These are phyloP conservation scores for Drosophila santomea DNA, from an alignment of 1,140 invertebrate species.

Conservation along the genomic window DNA sequence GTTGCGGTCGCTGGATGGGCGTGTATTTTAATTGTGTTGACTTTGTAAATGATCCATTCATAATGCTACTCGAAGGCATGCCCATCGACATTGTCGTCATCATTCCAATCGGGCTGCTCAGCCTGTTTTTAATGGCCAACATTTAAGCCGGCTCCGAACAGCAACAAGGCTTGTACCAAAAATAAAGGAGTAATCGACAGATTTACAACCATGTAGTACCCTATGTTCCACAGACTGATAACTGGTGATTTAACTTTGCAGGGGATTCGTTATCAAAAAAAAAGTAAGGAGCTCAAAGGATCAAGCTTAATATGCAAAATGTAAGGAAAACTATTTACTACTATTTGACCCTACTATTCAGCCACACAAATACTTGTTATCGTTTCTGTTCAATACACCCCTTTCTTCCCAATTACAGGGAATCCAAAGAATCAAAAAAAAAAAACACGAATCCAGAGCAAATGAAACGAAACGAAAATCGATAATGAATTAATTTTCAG, in stretches of 20 bases:
- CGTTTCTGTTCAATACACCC: not conserved
- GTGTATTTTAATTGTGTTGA: constrained; percentile 78
- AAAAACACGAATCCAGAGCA: constrained; percentile 16
- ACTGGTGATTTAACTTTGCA: too few relatives aligned
- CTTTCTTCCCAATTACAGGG: constrained; percentile 13
- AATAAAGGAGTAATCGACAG: constrained; percentile 16
- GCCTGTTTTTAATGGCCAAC: constrained; percentile 60
- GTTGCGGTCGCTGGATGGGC: constrained; percentile 32
- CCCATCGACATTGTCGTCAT: constrained; percentile 9
- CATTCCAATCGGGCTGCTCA: constrained; percentile 2
- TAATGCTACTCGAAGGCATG: constrained; percentile 68
- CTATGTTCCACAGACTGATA: not conserved
- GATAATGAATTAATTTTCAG: constrained; percentile 75
- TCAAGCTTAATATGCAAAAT: too few relatives aligned
- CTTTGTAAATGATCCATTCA: constrained; percentile 79
- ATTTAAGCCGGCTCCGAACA: constrained; percentile 47
- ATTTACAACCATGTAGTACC: constrained; percentile 17
- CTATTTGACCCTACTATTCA: not conserved
- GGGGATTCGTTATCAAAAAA: not conserved
- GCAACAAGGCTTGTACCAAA: not conserved
- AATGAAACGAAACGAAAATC: constrained; percentile 70
- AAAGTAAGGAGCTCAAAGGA: too few relatives aligned
- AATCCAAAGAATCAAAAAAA: not conserved
- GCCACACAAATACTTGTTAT: not conserved
- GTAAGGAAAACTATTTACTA: too few relatives aligned